Evolutionary conservation across 2,113 vertebrate species (phyloP).

Genomic region (Corvus cornix): DNA sequence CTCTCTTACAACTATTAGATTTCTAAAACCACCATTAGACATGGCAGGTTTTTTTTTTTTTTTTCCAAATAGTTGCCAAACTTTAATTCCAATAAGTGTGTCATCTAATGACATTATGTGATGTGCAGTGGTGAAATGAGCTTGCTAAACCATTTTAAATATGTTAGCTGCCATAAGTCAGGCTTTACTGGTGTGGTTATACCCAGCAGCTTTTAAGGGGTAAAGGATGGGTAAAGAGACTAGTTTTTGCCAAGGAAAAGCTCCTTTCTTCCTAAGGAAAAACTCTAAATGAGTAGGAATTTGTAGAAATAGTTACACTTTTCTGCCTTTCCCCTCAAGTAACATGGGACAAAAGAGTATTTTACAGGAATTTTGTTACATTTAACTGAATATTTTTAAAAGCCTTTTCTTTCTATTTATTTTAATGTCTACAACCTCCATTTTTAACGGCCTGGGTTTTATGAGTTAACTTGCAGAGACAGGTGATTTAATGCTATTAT

Average conservation of each 20-base stretch:
- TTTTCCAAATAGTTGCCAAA: neutral
- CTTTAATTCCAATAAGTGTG: neutral
- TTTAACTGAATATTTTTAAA: neutral
- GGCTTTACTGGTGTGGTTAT: neutral
- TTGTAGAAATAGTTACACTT: neutral
- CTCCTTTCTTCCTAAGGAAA: neutral
- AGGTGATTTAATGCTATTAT: constrained; percentile 4
- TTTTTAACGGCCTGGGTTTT: neutral
- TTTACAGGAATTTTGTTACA: neutral
- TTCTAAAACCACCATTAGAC: neutral
- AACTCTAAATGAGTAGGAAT: neutral
- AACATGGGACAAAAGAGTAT: neutral
- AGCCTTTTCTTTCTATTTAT: neutral
- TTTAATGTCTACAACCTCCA: neutral
- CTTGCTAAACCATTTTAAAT: neutral
- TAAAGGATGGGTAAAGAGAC: neutral
- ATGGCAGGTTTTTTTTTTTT: neutral
- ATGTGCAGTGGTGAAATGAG: neutral
- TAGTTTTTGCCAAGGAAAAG: neutral
- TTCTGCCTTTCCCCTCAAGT: neutral
- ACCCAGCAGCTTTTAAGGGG: neutral
- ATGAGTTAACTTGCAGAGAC: neutral
- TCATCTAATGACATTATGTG: neutral
- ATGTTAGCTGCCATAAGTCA: neutral
- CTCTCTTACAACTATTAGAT: neutral